Conservation (phyloP, 2,888 invertebrate genomes). For the Thecocarcelia acutangulata region DNA sequence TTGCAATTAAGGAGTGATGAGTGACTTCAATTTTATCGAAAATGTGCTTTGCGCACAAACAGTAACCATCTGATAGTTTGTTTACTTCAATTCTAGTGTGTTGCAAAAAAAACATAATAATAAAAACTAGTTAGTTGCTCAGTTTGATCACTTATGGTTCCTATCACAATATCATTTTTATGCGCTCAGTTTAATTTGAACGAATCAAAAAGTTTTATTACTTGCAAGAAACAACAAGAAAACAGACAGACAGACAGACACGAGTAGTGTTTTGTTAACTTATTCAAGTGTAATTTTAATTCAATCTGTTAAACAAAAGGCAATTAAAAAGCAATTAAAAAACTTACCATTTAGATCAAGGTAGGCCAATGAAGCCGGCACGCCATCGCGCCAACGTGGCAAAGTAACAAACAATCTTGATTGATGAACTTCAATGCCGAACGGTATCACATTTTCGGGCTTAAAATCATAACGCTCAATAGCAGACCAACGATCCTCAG, state of each 20-base stretch:
- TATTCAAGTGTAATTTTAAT: neutral
- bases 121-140: too few relatives aligned
- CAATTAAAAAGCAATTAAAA: neutral
- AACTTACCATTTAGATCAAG: constrained; percentile 86
- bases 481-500: constrained; percentile 84
- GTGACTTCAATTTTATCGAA: too few relatives aligned
- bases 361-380: constrained; percentile 88
- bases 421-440: constrained; percentile 87
- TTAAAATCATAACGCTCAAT: constrained; percentile 84
- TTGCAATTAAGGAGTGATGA: too few relatives aligned
- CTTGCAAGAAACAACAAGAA: neutral
- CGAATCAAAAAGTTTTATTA: neutral
- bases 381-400: constrained; percentile 88
- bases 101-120: too few relatives aligned
- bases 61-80: too few relatives aligned
- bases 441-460: constrained; percentile 87
- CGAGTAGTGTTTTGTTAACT: constrained; percentile 28
- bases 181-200: too few relatives aligned
- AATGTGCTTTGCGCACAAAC: too few relatives aligned
- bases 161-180: too few relatives aligned
- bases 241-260: too few relatives aligned
- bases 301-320: constrained; percentile 1
- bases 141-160: too few relatives aligned
- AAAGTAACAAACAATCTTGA: constrained; percentile 88
- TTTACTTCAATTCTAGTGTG: too few relatives aligned